phyloP scores from a whole-genome alignment of 2,113 vertebrate genomes.

The Trematocara variabile region DNA sequence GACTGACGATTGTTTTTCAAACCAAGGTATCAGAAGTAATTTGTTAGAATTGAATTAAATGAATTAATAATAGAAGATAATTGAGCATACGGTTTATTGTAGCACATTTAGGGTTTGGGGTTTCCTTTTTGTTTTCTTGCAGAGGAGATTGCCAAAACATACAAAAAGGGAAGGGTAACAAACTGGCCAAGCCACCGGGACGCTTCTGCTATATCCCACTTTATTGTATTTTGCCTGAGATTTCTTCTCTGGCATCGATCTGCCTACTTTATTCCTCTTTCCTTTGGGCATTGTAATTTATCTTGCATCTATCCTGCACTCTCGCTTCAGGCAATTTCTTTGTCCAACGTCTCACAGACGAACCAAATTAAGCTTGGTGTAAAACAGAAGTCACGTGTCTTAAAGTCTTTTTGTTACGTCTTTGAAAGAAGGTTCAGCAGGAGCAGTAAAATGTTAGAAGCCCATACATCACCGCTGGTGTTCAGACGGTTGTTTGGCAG shows the following conservation, averaged over 20 bases:
- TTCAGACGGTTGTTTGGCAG: not conserved
- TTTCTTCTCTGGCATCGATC: slow-evolving; percentile 40
- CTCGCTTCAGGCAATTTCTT: not conserved
- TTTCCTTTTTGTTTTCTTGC: not conserved
- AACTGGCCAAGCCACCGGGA: slow-evolving; percentile 4
- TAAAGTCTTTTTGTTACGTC: not conserved
- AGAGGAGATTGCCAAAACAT: not conserved
- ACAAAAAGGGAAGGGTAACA: not conserved
- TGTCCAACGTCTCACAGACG: not conserved
- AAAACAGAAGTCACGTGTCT: not conserved
- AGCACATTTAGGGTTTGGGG: not conserved
- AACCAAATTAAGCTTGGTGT: slow-evolving; percentile 1
- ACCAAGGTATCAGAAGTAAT: not conserved
- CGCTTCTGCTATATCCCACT: not conserved
- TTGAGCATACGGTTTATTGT: not conserved
- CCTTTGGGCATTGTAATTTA: slow-evolving; percentile 15
- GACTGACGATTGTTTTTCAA: not conserved
- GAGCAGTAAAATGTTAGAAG: not conserved
- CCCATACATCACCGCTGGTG: not conserved
- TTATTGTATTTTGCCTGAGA: slow-evolving; percentile 38
- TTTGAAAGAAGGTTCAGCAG: not conserved
- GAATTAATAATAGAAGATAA: not conserved
- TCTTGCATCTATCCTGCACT: not conserved
- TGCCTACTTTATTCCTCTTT: slow-evolving; percentile 8
- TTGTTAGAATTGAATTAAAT: not conserved